These are phyloP conservation scores for Columbina picui DNA, from an alignment of 2,113 vertebrate species.

Conservation along the genomic window DNA sequence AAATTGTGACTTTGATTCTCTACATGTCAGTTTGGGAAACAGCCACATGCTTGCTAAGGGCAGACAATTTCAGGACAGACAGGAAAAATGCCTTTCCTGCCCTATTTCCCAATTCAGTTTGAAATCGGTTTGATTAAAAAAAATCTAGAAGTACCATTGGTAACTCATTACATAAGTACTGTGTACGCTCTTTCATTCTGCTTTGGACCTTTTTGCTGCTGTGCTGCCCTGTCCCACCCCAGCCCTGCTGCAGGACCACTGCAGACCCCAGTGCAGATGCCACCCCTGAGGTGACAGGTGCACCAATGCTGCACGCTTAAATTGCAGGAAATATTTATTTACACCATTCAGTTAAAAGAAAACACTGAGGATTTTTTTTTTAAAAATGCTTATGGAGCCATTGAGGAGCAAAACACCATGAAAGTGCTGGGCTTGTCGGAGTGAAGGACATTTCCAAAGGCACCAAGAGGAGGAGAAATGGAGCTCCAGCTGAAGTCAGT, in stretches of 20 bases:
- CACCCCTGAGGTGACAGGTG: neutral
- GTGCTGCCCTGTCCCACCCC: constrained; percentile 48
- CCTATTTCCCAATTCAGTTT: constrained; percentile 23
- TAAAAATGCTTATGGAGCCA: neutral
- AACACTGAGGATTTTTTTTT: neutral
- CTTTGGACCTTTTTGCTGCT: constrained; percentile 92
- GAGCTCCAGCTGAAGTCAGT: neutral
- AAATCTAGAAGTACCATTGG: constrained; percentile 70
- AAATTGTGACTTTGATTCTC: constrained; percentile 51
- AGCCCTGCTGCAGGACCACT: neutral
- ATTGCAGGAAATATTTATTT: neutral
- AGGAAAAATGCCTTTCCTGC: constrained; percentile 57
- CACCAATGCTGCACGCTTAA: neutral
- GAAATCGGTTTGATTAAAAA: constrained; percentile 24
- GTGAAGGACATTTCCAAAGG: constrained; percentile 36
- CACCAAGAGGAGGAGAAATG: neutral
- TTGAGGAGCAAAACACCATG: neutral
- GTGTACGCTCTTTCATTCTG: constrained; percentile 75
- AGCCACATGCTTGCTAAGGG: constrained; percentile 65
- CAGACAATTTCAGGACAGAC: constrained; percentile 46
- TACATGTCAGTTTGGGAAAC: constrained; percentile 65
- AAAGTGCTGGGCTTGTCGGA: neutral
- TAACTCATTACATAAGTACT: constrained; percentile 78
- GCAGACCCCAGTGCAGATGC: neutral
- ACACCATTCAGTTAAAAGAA: neutral